Percentiles rank a stretch among this genome's conserved stretches.
Evolutionary conservation across 1,140 invertebrate genomes (phyloP).

Genomic region (Latrodectus geometricus): DNA sequence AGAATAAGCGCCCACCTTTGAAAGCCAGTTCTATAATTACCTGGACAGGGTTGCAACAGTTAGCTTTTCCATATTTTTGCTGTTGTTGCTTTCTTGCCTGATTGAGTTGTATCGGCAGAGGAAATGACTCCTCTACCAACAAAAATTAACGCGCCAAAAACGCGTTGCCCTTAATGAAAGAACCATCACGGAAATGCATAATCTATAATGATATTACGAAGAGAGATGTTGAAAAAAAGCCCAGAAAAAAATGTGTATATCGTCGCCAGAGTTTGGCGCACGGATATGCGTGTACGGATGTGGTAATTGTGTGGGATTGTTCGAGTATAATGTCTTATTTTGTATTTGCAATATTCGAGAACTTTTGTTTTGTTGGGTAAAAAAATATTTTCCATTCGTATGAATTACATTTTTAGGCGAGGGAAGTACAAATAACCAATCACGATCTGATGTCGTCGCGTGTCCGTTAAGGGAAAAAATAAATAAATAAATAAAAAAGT

Average conservation of each 20-base stretch:
- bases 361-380: background rate
- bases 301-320: conserved; percentile 27
- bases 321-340: conserved; percentile 46
- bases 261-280: no score
- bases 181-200: conserved; percentile 30
- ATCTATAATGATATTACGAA: conserved; percentile 29
- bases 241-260: background rate
- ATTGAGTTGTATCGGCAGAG: background rate
- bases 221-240: background rate
- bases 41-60: background rate
- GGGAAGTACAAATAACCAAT: conserved; percentile 36
- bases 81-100: background rate
- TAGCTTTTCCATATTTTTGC: background rate
- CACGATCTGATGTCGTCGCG: background rate
- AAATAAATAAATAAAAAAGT: background rate
- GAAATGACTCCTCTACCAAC: background rate
- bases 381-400: background rate
- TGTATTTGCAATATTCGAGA: conserved; percentile 4
- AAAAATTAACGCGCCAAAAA: background rate
- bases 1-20: background rate
- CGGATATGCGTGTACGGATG: conserved; percentile 49
- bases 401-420: background rate
- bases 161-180: background rate
- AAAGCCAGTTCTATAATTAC: background rate
- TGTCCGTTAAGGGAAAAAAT: background rate